Evolutionary conservation across 2,888 invertebrate species (phyloP), one percentile per base, ranked within the genome.

Genomic region (Aphelenchoides bicaudatus): DNA sequence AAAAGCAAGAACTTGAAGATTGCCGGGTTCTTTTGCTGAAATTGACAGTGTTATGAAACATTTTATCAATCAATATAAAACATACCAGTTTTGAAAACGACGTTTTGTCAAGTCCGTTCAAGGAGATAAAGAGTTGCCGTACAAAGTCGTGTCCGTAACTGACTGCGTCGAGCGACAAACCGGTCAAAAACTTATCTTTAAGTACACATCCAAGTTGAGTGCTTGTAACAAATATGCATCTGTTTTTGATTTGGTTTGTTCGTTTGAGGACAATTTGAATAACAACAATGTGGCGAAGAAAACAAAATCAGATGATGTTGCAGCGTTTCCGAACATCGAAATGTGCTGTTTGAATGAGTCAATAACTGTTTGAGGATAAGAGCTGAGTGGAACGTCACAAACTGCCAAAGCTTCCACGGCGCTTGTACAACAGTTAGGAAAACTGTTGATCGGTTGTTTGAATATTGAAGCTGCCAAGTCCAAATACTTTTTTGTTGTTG

Each of bases 151-250:
- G 23, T 13, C 52, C 37, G 16, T 23, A 16, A 8, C 21, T 2
- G 10, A 51, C 2, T 8, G 3, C 52, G 30, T 34, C 31, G 13
- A 16, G n/a, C 10, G 21, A 38, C 47, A 51, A 19, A 30, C 39
- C 21, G 28, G 31, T 16, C 10, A 51, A 23, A 16, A 51, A 51
- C n/a, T 38, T 46, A n/a, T 51, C 52, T 39, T 51, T 51, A 34
- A 13, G 21, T 46, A 51, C n/a, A 28, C 52, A 30, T 51, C 52
- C 10, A 21, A 37, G n/a, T 21, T 8, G 10, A 51, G 39, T 23
- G 4, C 2, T 3, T 51, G 31, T 1, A 3, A 13, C 19, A 51
- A 28, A 3, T 38, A 28, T 10, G 2, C 52, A n/a, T 51, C 19
- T 8, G 19, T 25, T 43, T 43, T 43, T 43, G 1, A n/a, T 3